Evolutionary conservation across 2,888 invertebrate genomes (phyloP).

Genomic region (Ctenicera cuprea): DNA sequence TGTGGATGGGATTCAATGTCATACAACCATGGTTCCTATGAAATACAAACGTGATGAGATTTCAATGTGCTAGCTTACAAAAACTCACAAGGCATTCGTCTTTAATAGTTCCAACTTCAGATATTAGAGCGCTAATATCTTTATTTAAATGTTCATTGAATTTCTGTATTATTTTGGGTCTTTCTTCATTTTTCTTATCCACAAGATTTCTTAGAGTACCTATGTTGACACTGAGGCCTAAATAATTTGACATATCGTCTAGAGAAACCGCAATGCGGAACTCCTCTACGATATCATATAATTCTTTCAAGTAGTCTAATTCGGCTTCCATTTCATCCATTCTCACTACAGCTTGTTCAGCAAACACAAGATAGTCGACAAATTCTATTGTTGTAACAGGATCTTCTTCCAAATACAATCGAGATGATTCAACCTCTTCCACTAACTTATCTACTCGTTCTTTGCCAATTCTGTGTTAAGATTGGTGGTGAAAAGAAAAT

Average conservation of each 20-base stretch:
- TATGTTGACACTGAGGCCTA: constrained; percentile 78
- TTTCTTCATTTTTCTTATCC: constrained; percentile 82
- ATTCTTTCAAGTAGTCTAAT: constrained; percentile 87
- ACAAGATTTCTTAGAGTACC: constrained; percentile 81
- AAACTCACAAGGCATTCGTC: constrained; percentile 80
- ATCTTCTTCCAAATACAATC: constrained; percentile 77
- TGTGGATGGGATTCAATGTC: constrained; percentile 83
- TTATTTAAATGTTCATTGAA: constrained; percentile 85
- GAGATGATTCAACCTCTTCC: constrained; percentile 79
- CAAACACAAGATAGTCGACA: constrained; percentile 82
- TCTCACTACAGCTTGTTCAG: constrained; percentile 80
- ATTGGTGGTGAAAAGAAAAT: constrained; percentile 24
- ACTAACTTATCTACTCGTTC: constrained; percentile 75
- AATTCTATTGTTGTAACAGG: constrained; percentile 84
- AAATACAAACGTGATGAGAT: constrained; percentile 1
- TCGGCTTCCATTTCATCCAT: constrained; percentile 83
- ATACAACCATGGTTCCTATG: constrained; percentile 84
- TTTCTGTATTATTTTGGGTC: constrained; percentile 80
- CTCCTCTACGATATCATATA: constrained; percentile 89
- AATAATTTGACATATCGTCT: constrained; percentile 81
- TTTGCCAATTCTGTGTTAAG: constrained; percentile 77
- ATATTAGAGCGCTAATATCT: constrained; percentile 84
- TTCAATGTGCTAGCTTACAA: not conserved
- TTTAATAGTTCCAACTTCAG: constrained; percentile 83
- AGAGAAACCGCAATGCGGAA: constrained; percentile 83